A percentile compares a stretch with the other conserved stretches of the same genome.
Evolutionary conservation across 2,797 vertebrate species (phyloP).

Genomic region (Prionace glauca): DNA sequence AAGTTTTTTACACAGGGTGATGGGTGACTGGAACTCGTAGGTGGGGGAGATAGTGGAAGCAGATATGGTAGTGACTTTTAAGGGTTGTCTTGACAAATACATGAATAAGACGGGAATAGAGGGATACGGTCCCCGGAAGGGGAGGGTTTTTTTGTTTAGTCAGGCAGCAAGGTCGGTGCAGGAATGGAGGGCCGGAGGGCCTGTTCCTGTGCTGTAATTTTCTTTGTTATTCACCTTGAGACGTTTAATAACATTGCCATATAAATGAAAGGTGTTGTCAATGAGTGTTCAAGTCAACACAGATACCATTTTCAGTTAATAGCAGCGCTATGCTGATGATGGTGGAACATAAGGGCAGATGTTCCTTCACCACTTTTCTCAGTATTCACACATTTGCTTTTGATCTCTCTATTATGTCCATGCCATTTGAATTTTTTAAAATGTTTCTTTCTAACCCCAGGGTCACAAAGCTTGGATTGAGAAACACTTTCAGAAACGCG

Average conservation of each 20-base stretch:
- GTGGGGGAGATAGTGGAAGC: too few relatives aligned
- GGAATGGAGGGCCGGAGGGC: too few relatives aligned
- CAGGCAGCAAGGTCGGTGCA: too few relatives aligned
- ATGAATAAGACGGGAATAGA: too few relatives aligned
- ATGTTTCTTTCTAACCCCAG: slow-evolving; percentile 54
- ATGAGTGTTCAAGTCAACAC: not conserved
- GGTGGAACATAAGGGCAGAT: not conserved
- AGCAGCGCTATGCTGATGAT: not conserved
- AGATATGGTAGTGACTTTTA: too few relatives aligned
- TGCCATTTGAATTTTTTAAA: not conserved
- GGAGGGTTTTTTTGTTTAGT: too few relatives aligned
- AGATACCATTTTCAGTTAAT: not conserved
- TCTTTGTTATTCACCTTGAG: too few relatives aligned
- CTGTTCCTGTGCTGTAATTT: too few relatives aligned
- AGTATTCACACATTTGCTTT: not conserved
- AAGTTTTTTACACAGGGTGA: too few relatives aligned
- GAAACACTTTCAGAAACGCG: slow-evolving; percentile 84
- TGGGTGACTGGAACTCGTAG: too few relatives aligned
- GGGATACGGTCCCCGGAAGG: too few relatives aligned
- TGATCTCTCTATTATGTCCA: not conserved
- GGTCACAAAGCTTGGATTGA: slow-evolving; percentile 90
- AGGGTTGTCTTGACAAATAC: too few relatives aligned
- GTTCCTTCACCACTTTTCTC: not conserved
- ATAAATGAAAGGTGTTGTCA: not conserved
- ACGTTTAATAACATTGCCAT: not conserved